A percentile compares a stretch with the other conserved stretches of the same genome.
These are phyloP conservation scores for Esperia sulphurella DNA, from an alignment of 2,888 invertebrate genomes.

Conservation along the genomic window DNA sequence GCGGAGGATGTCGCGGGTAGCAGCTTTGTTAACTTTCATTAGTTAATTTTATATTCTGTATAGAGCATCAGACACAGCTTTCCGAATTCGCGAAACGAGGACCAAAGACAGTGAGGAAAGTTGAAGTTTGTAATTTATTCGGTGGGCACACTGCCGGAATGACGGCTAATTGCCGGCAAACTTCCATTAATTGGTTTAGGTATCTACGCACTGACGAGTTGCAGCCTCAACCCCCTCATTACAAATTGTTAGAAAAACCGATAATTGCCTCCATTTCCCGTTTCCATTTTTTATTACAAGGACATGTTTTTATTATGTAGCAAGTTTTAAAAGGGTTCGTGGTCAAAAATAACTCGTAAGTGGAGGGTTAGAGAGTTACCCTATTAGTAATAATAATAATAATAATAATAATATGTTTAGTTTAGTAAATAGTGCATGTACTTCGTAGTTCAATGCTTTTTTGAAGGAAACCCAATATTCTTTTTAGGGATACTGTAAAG, in stretches of 20 bases:
- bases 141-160: slow-evolving; percentile 31
- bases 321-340: no score
- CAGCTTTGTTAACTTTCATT: no score
- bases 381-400: no score
- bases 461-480: no score
- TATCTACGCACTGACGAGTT: slow-evolving; percentile 31
- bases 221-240: slow-evolving; percentile 28
- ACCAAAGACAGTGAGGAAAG: slow-evolving; percentile 1
- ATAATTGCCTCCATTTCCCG: slow-evolving; percentile 24
- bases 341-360: no score
- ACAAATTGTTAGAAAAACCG: slow-evolving; percentile 32
- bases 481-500: no score
- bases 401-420: no score
- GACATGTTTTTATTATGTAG: neutral
- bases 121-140: slow-evolving; percentile 45
- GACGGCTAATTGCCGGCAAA: slow-evolving; percentile 52
- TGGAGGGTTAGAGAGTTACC: no score
- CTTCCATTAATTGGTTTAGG: slow-evolving; percentile 46
- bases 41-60: no score
- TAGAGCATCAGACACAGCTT: neutral
- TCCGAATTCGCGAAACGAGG: neutral
- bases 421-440: no score
- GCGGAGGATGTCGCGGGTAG: no score
- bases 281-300: slow-evolving; percentile 2
- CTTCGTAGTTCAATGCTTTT: no score